Conservation (phyloP, 2,797 vertebrate genomes). For the Macropodus opercularis region DNA sequence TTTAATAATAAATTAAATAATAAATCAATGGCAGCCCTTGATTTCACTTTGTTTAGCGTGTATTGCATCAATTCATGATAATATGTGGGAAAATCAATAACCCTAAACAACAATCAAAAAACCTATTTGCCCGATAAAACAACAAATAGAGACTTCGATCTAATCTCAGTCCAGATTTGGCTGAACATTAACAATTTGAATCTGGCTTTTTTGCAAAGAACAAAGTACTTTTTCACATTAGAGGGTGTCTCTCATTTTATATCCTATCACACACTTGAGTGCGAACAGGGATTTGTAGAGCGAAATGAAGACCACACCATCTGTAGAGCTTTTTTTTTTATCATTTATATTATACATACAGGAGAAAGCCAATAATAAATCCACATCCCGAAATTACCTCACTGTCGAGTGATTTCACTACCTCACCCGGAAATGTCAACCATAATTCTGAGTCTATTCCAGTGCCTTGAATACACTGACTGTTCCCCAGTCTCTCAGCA, state of each 20-base stretch:
- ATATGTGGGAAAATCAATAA: neutral
- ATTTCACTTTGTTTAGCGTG: conserved; percentile 1
- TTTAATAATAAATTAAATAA: too few relatives aligned
- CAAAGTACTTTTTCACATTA: conserved; percentile 18
- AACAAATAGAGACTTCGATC: neutral
- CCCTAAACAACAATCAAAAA: neutral
- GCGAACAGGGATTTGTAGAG: conserved; percentile 24
- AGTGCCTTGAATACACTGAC: conserved; percentile 80
- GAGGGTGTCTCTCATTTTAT: neutral
- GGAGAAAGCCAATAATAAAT: conserved; percentile 75
- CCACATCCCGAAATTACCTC: conserved; percentile 64
- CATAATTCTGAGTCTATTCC: conserved; percentile 66
- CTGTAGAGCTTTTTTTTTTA: conserved; percentile 31
- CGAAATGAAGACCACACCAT: conserved; percentile 16
- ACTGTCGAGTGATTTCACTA: conserved; percentile 71
- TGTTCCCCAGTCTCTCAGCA: conserved; percentile 68
- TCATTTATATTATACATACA: conserved; percentile 8
- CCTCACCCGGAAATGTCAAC: conserved; percentile 72
- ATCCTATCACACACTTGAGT: conserved; percentile 9
- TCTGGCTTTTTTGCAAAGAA: conserved; percentile 5
- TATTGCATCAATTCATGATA: neutral
- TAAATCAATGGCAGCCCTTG: conserved; percentile 8
- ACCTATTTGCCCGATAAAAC: neutral
- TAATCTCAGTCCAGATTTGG: conserved; percentile 1
- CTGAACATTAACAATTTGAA: neutral